A percentile compares a stretch with the other conserved stretches of the same genome.
phyloP scores from a whole-genome alignment of 2,113 vertebrate species.

The Jaculus jaculus region DNA sequence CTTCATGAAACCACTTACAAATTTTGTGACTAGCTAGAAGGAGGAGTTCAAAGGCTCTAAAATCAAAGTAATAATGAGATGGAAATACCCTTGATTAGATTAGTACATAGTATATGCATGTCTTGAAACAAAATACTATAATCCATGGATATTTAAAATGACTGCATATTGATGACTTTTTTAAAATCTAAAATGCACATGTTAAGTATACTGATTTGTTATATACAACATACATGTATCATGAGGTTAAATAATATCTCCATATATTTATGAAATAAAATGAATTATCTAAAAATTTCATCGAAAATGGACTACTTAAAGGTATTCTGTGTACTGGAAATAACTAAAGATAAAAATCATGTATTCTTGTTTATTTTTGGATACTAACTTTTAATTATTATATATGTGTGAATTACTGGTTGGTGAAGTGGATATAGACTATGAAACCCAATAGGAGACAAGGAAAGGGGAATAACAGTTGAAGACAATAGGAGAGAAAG shows the following conservation, averaged over 20 bases:
- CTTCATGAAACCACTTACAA: neutral
- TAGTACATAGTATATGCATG: neutral
- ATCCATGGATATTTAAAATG: neutral
- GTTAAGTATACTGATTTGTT: neutral
- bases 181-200: neutral
- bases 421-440: no score
- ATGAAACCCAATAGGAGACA: no score
- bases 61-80: neutral
- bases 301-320: neutral
- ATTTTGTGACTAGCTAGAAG: neutral
- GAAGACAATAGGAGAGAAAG: no score
- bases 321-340: neutral
- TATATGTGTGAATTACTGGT: no score
- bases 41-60: neutral
- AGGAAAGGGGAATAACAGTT: no score
- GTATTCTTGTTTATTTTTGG: no score
- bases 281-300: neutral
- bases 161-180: neutral
- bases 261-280: neutral
- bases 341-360: neutral
- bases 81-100: neutral
- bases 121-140: neutral
- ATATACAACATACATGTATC: no score
- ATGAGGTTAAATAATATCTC: neutral
- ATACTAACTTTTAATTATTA: no score